A percentile compares a stretch with the other conserved stretches of the same genome.
Evolutionary conservation across 2,113 vertebrate species (phyloP).

Genomic region (Cyprinodon tularosa): DNA sequence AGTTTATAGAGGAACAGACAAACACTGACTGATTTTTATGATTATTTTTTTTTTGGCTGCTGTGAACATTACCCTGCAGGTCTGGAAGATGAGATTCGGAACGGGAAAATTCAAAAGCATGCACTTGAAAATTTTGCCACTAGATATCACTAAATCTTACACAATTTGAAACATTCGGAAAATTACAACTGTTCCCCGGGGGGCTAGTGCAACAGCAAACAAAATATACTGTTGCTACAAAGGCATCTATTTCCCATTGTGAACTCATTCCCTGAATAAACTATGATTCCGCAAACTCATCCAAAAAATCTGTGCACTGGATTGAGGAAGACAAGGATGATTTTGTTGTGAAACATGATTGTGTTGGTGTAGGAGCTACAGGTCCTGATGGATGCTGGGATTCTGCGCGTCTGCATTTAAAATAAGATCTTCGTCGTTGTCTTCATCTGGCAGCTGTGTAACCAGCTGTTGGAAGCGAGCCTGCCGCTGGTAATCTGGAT

Average conservation of each 20-base stretch:
- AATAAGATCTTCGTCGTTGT: conserved; percentile 58
- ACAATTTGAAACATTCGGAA: conserved; percentile 2
- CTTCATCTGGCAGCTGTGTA: conserved; percentile 80
- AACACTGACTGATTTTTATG: not conserved
- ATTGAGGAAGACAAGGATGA: conserved; percentile 50
- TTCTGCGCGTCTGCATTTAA: conserved; percentile 51
- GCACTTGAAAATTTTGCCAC: not conserved
- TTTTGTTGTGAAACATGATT: conserved; percentile 1
- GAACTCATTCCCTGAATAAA: conserved; percentile 76
- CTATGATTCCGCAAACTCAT: conserved; percentile 49
- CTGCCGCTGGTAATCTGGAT: conserved; percentile 90
- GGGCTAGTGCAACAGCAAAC: conserved; percentile 65
- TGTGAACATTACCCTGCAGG: not conserved
- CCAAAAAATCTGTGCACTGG: conserved; percentile 62
- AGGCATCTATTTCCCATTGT: conserved; percentile 60
- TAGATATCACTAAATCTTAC: conserved; percentile 8
- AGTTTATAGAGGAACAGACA: not conserved
- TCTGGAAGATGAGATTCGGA: not conserved
- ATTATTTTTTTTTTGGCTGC: conserved; percentile 1
- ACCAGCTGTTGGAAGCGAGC: conserved; percentile 90
- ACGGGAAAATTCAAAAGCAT: not conserved
- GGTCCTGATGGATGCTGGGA: conserved; percentile 67
- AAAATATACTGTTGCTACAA: conserved; percentile 26
- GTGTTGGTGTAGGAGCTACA: conserved; percentile 68
- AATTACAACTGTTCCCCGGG: conserved; percentile 27